Evolutionary conservation across 1,140 invertebrate genomes (phyloP).

Genomic region (Heliconius congener): DNA sequence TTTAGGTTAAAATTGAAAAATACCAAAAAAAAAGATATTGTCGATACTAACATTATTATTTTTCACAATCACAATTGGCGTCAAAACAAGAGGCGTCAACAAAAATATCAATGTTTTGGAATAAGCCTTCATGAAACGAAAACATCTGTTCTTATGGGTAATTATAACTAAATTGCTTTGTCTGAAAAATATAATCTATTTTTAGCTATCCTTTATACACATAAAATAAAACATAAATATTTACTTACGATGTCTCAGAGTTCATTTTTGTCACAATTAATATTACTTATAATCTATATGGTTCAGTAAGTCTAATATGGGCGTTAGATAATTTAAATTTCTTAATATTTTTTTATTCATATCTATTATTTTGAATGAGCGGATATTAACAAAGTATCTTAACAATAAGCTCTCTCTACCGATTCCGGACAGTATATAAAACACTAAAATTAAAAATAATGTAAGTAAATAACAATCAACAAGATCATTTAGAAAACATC

Average conservation of each 20-base stretch:
- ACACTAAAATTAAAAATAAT: too few relatives aligned
- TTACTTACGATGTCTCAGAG: neutral
- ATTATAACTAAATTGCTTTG: slow-evolving; percentile 57
- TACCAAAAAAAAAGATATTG: too few relatives aligned
- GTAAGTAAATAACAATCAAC: too few relatives aligned
- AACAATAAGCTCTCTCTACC: too few relatives aligned
- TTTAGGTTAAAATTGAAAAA: too few relatives aligned
- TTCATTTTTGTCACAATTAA: neutral
- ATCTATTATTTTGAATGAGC: too few relatives aligned
- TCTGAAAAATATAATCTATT: slow-evolving; percentile 46
- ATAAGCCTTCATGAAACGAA: slow-evolving; percentile 53
- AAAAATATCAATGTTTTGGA: slow-evolving; percentile 48
- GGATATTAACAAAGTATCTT: too few relatives aligned
- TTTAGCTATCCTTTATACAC: neutral
- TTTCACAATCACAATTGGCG: slow-evolving; percentile 51
- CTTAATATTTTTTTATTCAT: too few relatives aligned
- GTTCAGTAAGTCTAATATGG: neutral
- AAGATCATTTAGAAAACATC: too few relatives aligned
- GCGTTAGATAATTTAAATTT: too few relatives aligned
- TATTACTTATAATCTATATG: neutral
- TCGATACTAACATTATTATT: slow-evolving; percentile 53
- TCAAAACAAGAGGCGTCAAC: slow-evolving; percentile 49
- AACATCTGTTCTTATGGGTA: slow-evolving; percentile 44
- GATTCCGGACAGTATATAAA: too few relatives aligned
- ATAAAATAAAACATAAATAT: neutral